Conservation (phyloP, 2,888 invertebrate genomes). For the Luperina nickerlii region DNA sequence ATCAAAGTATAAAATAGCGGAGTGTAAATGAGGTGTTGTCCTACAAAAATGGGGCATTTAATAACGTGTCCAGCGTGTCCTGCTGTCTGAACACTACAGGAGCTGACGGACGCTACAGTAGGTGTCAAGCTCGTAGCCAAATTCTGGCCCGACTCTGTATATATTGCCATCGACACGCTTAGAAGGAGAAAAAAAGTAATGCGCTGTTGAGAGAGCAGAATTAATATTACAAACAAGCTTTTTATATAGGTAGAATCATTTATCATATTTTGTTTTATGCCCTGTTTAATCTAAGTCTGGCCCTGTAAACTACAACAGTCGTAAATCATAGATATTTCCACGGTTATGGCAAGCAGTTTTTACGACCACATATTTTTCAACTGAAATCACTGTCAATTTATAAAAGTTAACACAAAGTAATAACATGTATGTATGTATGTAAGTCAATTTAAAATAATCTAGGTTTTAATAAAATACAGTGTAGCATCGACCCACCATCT, state of each 20-base stretch:
- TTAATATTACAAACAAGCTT: neutral
- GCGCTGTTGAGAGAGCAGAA: neutral
- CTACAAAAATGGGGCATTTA: too few species aligned
- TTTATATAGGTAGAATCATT: neutral
- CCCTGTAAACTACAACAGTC: slow-evolving; percentile 56
- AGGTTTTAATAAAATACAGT: neutral
- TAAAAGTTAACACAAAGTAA: slow-evolving; percentile 28
- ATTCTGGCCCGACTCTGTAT: too few species aligned
- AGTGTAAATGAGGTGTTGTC: too few species aligned
- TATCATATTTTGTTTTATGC: neutral
- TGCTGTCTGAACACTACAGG: too few species aligned
- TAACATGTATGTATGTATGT: neutral
- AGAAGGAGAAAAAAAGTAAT: neutral
- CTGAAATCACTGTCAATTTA: slow-evolving; percentile 59
- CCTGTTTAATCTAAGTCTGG: slow-evolving; percentile 24
- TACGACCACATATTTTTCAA: slow-evolving; percentile 64
- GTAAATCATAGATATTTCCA: slow-evolving; percentile 63
- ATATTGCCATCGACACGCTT: too few species aligned
- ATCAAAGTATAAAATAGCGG: too few species aligned
- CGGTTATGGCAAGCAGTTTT: slow-evolving; percentile 55
- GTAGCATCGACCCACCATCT: too few species aligned
- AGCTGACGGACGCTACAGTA: too few species aligned
- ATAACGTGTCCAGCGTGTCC: too few species aligned
- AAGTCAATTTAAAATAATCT: neutral
- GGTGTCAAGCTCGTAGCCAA: too few species aligned